Evolutionary conservation across 2,888 invertebrate species (phyloP).

Genomic region (Leptinotarsa rubiginosa): DNA sequence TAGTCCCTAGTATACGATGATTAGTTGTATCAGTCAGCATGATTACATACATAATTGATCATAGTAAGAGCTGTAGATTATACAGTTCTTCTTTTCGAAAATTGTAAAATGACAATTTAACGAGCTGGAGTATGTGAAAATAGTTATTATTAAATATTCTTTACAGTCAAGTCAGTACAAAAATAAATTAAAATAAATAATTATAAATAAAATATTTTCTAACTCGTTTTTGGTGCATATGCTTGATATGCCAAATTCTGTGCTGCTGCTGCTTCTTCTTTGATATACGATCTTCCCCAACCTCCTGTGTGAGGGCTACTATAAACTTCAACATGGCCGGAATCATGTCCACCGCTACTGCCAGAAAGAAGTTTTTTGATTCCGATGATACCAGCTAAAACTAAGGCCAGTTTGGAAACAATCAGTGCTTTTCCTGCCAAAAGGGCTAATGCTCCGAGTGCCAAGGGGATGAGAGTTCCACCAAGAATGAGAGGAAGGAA

Average conservation of each 20-base stretch:
- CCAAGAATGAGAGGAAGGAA: slow-evolving; percentile 84
- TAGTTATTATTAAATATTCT: slow-evolving; percentile 44
- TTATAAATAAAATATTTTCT: slow-evolving; percentile 35
- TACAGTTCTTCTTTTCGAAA: background rate
- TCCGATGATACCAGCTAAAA: slow-evolving; percentile 86
- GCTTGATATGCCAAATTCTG: slow-evolving; percentile 73
- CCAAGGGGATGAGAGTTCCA: slow-evolving; percentile 84
- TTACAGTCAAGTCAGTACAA: slow-evolving; percentile 42
- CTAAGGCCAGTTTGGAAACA: slow-evolving; percentile 84
- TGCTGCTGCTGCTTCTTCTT: slow-evolving; percentile 63
- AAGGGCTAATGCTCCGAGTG: slow-evolving; percentile 84
- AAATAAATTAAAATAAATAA: slow-evolving; percentile 59
- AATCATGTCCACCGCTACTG: slow-evolving; percentile 69
- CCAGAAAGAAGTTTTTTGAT: slow-evolving; percentile 84
- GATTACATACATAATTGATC: too few species aligned
- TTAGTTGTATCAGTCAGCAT: too few species aligned
- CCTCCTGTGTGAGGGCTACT: slow-evolving; percentile 79
- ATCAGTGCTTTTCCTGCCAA: slow-evolving; percentile 88
- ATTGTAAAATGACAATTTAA: slow-evolving; percentile 31
- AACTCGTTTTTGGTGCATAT: slow-evolving; percentile 60
- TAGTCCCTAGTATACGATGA: too few species aligned
- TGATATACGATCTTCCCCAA: slow-evolving; percentile 76
- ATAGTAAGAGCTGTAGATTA: background rate
- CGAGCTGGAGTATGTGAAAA: slow-evolving; percentile 27
- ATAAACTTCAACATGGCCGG: slow-evolving; percentile 76